Percentiles rank a stretch among this genome's conserved stretches.
These are phyloP conservation scores for Apoderus coryli DNA, from an alignment of 2,888 invertebrate species.

Conservation along the genomic window DNA sequence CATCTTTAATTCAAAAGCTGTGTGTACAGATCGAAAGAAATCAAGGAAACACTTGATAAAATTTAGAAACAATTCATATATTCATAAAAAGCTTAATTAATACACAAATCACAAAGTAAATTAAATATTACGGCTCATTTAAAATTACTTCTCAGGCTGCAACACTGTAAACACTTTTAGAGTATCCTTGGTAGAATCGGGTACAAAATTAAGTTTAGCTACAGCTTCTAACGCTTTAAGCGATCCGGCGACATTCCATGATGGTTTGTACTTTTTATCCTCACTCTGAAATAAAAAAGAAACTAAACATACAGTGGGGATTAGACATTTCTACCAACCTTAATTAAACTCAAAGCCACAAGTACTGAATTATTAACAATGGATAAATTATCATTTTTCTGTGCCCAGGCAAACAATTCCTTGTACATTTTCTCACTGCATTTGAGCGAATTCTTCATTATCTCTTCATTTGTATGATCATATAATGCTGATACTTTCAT, in stretches of 20 bases:
- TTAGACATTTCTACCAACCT: no score
- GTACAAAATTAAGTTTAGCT: constrained; percentile 38
- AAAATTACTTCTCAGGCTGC: constrained; percentile 24
- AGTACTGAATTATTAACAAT: constrained; percentile 49
- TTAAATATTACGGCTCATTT: no score
- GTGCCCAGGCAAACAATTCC: constrained; percentile 38
- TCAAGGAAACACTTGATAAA: neutral
- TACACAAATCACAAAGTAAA: no score
- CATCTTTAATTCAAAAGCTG: no score
- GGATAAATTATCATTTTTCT: constrained; percentile 36
- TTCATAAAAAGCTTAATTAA: neutral
- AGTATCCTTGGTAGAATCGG: constrained; percentile 35
- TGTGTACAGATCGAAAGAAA: no score
- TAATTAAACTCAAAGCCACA: constrained; percentile 52
- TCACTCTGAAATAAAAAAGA: constrained; percentile 42
- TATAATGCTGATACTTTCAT: constrained; percentile 43
- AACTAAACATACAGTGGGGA: constrained; percentile 3
- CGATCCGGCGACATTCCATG: constrained; percentile 49
- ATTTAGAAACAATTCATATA: neutral
- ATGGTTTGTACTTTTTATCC: constrained; percentile 45
- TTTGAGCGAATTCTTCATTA: constrained; percentile 28
- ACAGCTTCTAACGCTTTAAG: constrained; percentile 40
- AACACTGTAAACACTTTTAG: constrained; percentile 38
- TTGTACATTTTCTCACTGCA: constrained; percentile 37
- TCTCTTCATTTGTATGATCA: constrained; percentile 37